phyloP scores from a whole-genome alignment of 2,888 invertebrate genomes.

The Andrena minutula region DNA sequence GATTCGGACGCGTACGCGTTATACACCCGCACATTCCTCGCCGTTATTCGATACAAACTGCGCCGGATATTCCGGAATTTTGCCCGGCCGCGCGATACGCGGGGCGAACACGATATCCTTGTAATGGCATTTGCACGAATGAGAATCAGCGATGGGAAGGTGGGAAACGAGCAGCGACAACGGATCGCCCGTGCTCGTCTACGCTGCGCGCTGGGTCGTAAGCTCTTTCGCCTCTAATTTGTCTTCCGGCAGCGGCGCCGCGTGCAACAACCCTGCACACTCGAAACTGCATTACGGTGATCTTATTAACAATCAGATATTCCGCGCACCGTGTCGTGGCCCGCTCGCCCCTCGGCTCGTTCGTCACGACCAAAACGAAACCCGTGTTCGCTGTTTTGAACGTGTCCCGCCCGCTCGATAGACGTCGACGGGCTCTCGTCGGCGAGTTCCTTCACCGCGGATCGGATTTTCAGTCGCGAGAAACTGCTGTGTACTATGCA shows the following conservation, averaged over 20 bases:
- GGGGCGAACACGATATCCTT: conserved; percentile 56
- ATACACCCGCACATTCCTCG: conserved; percentile 9
- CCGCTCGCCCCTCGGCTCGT: background rate
- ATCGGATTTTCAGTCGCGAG: no score
- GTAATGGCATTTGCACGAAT: conserved; percentile 52
- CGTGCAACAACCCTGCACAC: conserved; percentile 30
- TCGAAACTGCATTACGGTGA: conserved; percentile 48
- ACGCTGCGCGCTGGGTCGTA: conserved; percentile 3
- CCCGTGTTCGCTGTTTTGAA: conserved; percentile 29
- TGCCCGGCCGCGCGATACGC: conserved; percentile 14
- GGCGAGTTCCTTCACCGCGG: background rate
- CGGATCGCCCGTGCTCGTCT: conserved; percentile 13
- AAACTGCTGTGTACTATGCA: no score
- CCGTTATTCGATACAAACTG: conserved; percentile 37
- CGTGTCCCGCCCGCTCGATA: conserved; percentile 1
- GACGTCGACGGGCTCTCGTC: conserved; percentile 19
- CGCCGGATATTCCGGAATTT: conserved; percentile 43
- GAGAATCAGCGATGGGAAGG: conserved; percentile 33
- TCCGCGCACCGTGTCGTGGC: conserved; percentile 28
- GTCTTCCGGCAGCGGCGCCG: conserved; percentile 29
- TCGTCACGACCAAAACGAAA: conserved; percentile 8
- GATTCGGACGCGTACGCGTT: background rate
- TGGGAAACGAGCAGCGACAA: conserved; percentile 48
- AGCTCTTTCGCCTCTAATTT: conserved; percentile 55
- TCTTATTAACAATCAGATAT: conserved; percentile 56